Base-by-base conservation (phyloP, 2,797 vertebrate species). In the Diceros bicornis region DNA sequence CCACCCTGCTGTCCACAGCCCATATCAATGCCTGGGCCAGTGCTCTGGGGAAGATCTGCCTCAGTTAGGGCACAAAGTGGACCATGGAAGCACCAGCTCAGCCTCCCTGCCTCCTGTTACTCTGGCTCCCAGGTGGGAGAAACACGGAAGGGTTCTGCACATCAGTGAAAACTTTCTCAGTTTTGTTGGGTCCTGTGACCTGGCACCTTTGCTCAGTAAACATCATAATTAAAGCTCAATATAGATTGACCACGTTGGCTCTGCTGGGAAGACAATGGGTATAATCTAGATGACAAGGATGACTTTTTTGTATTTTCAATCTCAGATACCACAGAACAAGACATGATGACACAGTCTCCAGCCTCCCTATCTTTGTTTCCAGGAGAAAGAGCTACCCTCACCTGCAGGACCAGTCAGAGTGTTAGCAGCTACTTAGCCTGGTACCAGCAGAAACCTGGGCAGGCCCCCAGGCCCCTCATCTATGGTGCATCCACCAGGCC, bases 401-500 rank as follows among this genome's bases (percentile, higher is more conserved):
- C 8, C 52, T 97, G 81, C 34, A 96, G 44, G 32, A 37, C 32
- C 1, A 59, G 59, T 34, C 18, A 71, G 29, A 41, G 2, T 0
- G 1, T 93, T 50, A 32, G 75, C 20, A 96, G 0, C 12, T 18
- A 2, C 8, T 8, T n/a, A n/a, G n/a, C n/a, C n/a, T 96, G 90
- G 77, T 88, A 83, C 12, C 41, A 88, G 50, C 95, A 98, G 75
- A 97, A 91, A 89, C 68, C 92, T 9, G 82, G 96, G 27, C 50
- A 96, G 86, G 1, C 29, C 66, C 92, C 94, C 5, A 95, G 9
- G 34, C 41, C 79, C 13, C 79, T 91, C 41, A 83, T 97, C 20
- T 78, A 62, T 37, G 0, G 0, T 1, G 50, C 50, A 4, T 16
- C 25, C 21, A 81, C 0, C 13, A 37, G 59, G 61, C 27, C 11